Base-by-base conservation (phyloP, 2,888 invertebrate species). In the Eilema depressum region DNA sequence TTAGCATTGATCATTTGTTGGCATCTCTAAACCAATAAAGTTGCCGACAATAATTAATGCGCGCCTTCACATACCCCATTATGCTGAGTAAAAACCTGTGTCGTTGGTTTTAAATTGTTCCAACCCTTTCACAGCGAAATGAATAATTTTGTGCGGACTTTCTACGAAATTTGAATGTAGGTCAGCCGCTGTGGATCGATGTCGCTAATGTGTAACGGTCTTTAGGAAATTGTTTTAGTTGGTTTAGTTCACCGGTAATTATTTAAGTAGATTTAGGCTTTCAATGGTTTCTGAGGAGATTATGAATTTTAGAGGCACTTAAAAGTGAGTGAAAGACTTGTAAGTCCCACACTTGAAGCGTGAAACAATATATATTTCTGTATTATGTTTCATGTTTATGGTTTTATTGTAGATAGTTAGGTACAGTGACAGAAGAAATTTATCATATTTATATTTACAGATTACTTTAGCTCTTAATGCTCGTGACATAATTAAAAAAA, bases 71-170 rank as follows among this genome's bases (percentile, higher is more conserved):
- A 8, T 23, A 53, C 30, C 14, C 53, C 7, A 64, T 72, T 70
- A 71, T 2, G 71, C 67, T 75, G 66, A 82, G 82, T 82, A 75
- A 56, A 77, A 82, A 79, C 63, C 68, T 63, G 67, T 82, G 82
- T 80, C 26, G 12, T 30, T 28, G 7, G 56, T 28, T 30, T 12
- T 60, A 57, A 61, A 66, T 63, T 69, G 63, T 64, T 66, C 61
- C 56, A 63, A 77, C 80, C 80, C 75, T 70, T 66, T 72, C 78
- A 75, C 63, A 37, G 47, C 33, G 66, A 66, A 61, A 76, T 82
- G 69, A 82, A 82, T 82, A 77, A 77, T 82, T 81, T 79, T 63
- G 75, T 75, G 69, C 57, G 26, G 8, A 53, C 8, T 57, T 59
- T 63, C 57, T 23, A 37, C 53, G 71, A 77, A 76, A 67, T 65